phyloP scores from a whole-genome alignment of 2,113 vertebrate genomes.

The Miniopterus natalensis region DNA sequence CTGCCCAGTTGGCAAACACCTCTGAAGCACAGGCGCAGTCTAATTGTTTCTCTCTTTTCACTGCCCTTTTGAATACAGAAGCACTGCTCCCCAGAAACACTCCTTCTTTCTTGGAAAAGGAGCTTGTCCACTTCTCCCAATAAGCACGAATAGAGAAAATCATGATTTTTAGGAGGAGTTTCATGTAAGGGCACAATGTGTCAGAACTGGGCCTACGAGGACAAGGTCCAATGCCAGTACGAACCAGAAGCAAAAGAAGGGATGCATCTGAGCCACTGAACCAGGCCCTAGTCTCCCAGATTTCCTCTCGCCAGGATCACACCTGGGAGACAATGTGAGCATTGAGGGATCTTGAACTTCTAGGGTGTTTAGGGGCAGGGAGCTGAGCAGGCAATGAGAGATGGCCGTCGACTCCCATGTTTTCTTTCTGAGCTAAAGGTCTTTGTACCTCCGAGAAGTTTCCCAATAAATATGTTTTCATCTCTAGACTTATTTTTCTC shows the following conservation, averaged over 20 bases:
- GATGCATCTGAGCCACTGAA: background rate
- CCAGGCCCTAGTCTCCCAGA: background rate
- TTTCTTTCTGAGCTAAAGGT: background rate
- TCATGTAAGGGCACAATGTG: conserved; percentile 54
- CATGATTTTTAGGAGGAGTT: conserved; percentile 60
- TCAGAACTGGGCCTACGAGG: conserved; percentile 2
- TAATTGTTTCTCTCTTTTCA: background rate
- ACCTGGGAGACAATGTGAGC: background rate
- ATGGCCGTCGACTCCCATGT: background rate
- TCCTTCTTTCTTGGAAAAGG: conserved; percentile 70
- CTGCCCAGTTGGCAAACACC: background rate
- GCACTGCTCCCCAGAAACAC: conserved; percentile 2
- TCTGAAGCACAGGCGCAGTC: background rate
- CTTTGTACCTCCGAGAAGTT: background rate
- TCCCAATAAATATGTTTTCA: conserved; percentile 18
- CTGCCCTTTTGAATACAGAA: conserved; percentile 57
- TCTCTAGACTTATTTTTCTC: background rate
- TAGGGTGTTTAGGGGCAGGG: background rate
- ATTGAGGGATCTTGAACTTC: background rate
- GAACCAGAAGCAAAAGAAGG: background rate
- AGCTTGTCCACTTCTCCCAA: conserved; percentile 64
- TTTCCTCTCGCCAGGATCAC: background rate
- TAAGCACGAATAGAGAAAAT: conserved; percentile 65
- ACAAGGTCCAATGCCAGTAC: background rate
- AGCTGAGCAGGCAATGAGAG: background rate